These are phyloP conservation scores for Muntiacus reevesi DNA, from an alignment of 2,113 vertebrate genomes.

Conservation along the genomic window DNA sequence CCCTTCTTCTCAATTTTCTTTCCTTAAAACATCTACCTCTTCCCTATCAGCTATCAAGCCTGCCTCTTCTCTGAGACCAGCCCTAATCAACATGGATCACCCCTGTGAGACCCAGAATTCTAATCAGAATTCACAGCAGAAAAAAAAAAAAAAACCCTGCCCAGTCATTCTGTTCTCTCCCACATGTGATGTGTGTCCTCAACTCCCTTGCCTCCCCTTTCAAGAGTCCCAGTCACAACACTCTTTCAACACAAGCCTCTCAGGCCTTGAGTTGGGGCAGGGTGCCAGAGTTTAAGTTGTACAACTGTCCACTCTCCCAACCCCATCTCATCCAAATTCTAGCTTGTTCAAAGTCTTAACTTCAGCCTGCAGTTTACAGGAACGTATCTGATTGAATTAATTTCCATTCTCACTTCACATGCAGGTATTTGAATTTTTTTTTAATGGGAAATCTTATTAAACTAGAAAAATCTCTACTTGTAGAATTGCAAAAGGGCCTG, in stretches of 20 bases:
- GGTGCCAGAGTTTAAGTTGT: background rate
- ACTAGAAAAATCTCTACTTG: background rate
- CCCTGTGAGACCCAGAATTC: background rate
- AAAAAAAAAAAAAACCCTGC: background rate
- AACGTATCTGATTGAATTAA: background rate
- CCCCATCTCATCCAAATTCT: background rate
- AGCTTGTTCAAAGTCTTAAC: background rate
- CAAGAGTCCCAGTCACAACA: background rate
- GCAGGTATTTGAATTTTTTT: background rate
- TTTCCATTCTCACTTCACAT: background rate
- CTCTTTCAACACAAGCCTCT: background rate
- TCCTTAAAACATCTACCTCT: background rate
- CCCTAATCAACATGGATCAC: background rate
- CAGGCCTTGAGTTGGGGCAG: accelerated
- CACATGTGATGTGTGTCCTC: background rate
- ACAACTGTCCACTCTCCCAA: too few species aligned
- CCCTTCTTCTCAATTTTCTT: background rate
- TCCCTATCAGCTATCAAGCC: background rate
- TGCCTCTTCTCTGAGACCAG: background rate
- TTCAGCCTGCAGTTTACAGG: background rate
- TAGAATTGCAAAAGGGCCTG: background rate
- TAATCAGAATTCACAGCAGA: background rate
- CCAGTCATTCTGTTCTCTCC: background rate
- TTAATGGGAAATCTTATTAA: background rate
- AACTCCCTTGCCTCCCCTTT: background rate